Conservation (phyloP, 2,113 vertebrate genomes). For the Equus przewalskii region DNA sequence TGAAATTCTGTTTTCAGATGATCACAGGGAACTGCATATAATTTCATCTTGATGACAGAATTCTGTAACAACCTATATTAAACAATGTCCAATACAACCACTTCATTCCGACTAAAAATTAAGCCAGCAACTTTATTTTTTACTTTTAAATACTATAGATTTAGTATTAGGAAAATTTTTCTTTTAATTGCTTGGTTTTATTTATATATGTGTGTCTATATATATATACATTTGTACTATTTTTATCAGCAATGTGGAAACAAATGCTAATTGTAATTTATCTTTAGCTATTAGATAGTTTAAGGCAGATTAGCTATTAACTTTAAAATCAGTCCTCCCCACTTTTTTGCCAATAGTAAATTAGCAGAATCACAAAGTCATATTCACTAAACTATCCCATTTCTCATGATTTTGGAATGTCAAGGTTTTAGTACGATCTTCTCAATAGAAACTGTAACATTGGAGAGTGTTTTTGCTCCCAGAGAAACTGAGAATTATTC, state of each 20-base stretch:
- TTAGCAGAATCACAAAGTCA: background rate
- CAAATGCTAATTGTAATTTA: background rate
- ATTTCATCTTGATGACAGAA: background rate
- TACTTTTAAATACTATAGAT: background rate
- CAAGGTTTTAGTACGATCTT: background rate
- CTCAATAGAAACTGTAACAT: background rate
- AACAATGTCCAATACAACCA: background rate
- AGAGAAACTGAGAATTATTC: slow-evolving; percentile 26
- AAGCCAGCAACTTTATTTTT: background rate
- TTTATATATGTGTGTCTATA: background rate
- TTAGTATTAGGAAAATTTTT: background rate
- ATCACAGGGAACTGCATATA: background rate
- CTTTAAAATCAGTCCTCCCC: background rate
- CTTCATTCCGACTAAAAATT: slow-evolving; percentile 32
- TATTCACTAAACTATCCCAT: background rate
- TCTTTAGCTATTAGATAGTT: background rate
- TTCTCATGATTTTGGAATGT: background rate
- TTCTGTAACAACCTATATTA: background rate
- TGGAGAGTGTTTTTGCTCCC: background rate
- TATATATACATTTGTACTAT: background rate
- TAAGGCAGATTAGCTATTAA: background rate
- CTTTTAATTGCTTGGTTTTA: slow-evolving; percentile 19
- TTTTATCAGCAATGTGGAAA: background rate
- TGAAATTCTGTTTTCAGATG: background rate
- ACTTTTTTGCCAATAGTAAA: background rate